Conservation (phyloP, 1,140 invertebrate species). For the Procambarus virginalis region DNA sequence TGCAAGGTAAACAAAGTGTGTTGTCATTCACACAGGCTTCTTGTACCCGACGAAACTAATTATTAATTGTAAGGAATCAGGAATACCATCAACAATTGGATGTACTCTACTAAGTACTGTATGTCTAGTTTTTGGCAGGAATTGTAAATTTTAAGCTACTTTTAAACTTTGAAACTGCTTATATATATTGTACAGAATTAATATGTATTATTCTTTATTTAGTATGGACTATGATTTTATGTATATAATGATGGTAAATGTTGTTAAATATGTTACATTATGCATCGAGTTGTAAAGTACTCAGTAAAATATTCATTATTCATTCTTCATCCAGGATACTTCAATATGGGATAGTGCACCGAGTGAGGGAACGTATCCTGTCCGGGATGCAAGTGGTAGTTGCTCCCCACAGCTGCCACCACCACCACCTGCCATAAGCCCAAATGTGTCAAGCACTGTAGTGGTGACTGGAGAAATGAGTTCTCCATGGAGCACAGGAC, state of each 20-base stretch:
- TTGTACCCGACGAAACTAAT: no score
- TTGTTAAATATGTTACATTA: background rate
- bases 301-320: background rate
- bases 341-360: constrained; percentile 16
- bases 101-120: no score
- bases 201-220: no score
- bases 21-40: no score
- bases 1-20: no score
- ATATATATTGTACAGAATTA: no score
- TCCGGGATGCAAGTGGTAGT: background rate
- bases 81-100: no score
- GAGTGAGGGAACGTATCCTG: constrained; percentile 46
- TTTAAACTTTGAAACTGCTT: no score
- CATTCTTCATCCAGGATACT: background rate
- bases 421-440: constrained; percentile 19
- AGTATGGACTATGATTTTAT: background rate
- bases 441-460: constrained; percentile 36
- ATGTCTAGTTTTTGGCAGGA: no score
- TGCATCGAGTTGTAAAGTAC: background rate
- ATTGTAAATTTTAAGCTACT: no score
- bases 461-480: constrained; percentile 25
- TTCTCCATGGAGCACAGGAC: constrained; percentile 31
- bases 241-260: background rate
- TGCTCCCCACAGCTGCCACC: background rate
- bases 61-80: no score